Percentiles rank a stretch among this genome's conserved stretches.
phyloP scores from a whole-genome alignment of 2,113 vertebrate genomes.

The Willisornis vidua region DNA sequence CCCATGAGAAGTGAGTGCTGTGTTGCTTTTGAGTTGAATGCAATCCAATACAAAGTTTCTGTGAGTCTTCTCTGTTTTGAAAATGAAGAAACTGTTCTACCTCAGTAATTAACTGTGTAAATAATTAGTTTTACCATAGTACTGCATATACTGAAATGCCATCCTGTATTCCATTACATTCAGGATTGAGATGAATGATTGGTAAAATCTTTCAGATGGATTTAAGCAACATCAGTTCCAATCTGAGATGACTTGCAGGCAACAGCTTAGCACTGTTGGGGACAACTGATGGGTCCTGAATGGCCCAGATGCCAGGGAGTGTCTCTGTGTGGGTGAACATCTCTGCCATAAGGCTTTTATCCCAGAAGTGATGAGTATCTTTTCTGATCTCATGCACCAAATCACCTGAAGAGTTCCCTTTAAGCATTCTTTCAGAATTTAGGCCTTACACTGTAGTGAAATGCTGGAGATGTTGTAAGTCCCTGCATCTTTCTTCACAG shows the following conservation, averaged over 20 bases:
- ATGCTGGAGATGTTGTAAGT: neutral
- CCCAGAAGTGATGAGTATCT: neutral
- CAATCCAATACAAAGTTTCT: neutral
- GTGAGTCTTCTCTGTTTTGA: neutral
- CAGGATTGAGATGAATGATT: neutral
- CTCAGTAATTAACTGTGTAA: constrained; percentile 4
- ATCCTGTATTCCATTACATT: neutral
- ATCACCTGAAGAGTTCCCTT: neutral
- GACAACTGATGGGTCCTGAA: neutral
- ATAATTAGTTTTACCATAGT: constrained; percentile 5
- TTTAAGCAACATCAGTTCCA: neutral
- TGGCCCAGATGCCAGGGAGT: neutral
- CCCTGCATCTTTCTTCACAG: neutral
- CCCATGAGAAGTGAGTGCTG: neutral
- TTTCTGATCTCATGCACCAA: neutral
- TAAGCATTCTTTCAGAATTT: neutral
- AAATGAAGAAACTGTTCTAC: neutral
- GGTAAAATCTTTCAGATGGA: neutral
- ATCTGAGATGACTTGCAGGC: neutral
- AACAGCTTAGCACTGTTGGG: neutral
- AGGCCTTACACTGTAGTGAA: neutral
- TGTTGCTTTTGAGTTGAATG: neutral
- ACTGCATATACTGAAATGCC: neutral
- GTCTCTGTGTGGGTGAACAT: neutral
- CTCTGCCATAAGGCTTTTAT: neutral